A percentile compares a stretch with the other conserved stretches of the same genome.
These are phyloP conservation scores for Luffia ferchaultella DNA, from an alignment of 2,888 invertebrate species.

Conservation along the genomic window DNA sequence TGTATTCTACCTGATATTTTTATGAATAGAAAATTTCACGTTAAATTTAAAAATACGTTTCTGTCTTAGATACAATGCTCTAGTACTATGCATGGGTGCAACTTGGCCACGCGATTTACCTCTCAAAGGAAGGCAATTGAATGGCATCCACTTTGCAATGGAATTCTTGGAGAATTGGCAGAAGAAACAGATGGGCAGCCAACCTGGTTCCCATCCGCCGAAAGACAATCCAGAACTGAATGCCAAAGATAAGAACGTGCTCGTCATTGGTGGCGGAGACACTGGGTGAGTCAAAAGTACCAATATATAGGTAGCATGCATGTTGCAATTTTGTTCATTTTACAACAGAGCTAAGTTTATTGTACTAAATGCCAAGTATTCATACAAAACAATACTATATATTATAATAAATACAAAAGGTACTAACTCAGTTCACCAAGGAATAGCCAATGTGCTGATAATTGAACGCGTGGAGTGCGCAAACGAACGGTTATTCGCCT, in stretches of 20 bases:
- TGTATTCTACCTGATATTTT: too few relatives aligned
- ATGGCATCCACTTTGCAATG: constrained; percentile 98
- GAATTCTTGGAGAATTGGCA: constrained; percentile 97
- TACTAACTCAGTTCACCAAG: too few relatives aligned
- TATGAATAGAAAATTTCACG: too few relatives aligned
- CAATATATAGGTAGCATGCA: too few relatives aligned
- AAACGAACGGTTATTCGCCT: too few relatives aligned
- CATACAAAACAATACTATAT: too few relatives aligned
- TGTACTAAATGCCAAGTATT: too few relatives aligned
- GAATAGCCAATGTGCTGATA: too few relatives aligned
- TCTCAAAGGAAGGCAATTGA: constrained; percentile 84
- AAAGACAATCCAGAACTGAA: constrained; percentile 65
- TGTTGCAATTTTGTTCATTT: background rate
- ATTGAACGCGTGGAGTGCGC: too few relatives aligned
- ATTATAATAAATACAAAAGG: too few relatives aligned
- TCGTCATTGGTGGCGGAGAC: constrained; percentile 89
- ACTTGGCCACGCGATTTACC: constrained; percentile 96
- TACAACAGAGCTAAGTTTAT: too few relatives aligned
- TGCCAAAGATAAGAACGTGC: constrained; percentile 93
- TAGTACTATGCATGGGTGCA: constrained; percentile 91
- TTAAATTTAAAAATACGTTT: too few relatives aligned
- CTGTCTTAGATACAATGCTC: constrained; percentile 76
- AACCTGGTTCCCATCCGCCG: constrained; percentile 29
- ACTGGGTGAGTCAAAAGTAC: constrained; percentile 73
- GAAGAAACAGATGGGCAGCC: constrained; percentile 84